Percentiles rank a stretch among this genome's conserved stretches.
Conservation (phyloP, 2,113 vertebrate genomes). For the Aix galericulata region DNA sequence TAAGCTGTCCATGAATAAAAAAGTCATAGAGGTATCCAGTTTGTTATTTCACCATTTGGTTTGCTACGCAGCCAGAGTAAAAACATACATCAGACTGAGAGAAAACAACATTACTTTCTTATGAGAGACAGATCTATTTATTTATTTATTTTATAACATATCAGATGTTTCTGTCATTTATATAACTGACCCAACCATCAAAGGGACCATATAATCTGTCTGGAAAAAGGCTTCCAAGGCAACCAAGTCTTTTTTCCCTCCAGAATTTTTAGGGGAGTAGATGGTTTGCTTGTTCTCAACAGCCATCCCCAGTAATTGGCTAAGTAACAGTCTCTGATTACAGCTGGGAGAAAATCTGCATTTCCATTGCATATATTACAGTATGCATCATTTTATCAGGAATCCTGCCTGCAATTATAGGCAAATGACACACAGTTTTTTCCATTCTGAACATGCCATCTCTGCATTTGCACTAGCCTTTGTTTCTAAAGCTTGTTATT, state of each 20-base stretch:
- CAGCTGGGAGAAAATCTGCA: neutral
- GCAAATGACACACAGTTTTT: neutral
- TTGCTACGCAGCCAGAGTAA: neutral
- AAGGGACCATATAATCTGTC: neutral
- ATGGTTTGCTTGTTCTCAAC: neutral
- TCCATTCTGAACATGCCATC: neutral
- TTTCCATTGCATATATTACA: neutral
- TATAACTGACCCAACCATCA: neutral
- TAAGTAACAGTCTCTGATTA: neutral
- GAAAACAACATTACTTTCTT: neutral
- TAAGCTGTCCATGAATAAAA: neutral
- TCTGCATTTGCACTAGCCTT: neutral
- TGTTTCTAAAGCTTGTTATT: neutral
- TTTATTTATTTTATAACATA: neutral
- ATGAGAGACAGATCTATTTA: neutral
- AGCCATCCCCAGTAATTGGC: neutral
- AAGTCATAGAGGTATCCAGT: neutral
- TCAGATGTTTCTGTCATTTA: neutral
- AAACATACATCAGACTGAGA: neutral
- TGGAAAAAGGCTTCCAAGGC: neutral
- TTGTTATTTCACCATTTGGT: neutral
- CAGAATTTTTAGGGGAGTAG: neutral
- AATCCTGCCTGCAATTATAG: neutral
- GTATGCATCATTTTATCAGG: neutral
- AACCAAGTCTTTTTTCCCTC: neutral